These are phyloP conservation scores for Ophioninae sp. DNA, from an alignment of 2,888 invertebrate species.

Conservation along the genomic window DNA sequence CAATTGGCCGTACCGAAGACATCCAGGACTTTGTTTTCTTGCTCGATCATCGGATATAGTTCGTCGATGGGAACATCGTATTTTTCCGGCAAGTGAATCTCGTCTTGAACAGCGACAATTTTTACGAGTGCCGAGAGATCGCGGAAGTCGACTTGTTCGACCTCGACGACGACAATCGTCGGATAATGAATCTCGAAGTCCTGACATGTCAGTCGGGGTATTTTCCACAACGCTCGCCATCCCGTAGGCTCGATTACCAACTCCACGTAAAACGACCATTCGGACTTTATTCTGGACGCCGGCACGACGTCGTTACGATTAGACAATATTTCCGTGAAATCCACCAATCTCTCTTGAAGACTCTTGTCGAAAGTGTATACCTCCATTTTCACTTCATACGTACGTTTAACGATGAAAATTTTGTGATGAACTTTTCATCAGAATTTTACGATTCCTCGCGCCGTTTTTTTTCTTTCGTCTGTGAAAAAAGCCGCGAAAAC, in stretches of 20 bases:
- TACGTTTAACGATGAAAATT: too few species aligned
- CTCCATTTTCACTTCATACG: constrained; percentile 80
- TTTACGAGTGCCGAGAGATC: constrained; percentile 84
- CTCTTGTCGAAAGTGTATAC: constrained; percentile 84
- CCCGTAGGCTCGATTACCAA: constrained; percentile 85
- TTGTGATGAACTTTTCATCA: not conserved
- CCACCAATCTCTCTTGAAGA: constrained; percentile 82
- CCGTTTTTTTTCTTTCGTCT: not conserved
- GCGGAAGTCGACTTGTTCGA: constrained; percentile 83
- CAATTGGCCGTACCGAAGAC: constrained; percentile 84
- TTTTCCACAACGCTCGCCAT: constrained; percentile 88
- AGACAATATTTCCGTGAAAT: constrained; percentile 82
- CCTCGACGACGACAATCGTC: constrained; percentile 84
- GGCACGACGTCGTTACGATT: constrained; percentile 79
- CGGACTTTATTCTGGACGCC: constrained; percentile 82
- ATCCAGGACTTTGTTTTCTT: constrained; percentile 83
- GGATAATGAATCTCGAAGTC: constrained; percentile 86
- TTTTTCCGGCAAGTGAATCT: constrained; percentile 84
- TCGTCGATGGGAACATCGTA: constrained; percentile 85
- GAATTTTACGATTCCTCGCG: not conserved
- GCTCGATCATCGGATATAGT: constrained; percentile 86
- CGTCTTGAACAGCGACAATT: constrained; percentile 86
- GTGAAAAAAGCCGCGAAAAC: not conserved
- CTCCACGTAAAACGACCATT: constrained; percentile 84
- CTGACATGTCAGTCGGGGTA: constrained; percentile 85